Conservation (phyloP, 2,888 invertebrate species). For the Callinectes sapidus region DNA sequence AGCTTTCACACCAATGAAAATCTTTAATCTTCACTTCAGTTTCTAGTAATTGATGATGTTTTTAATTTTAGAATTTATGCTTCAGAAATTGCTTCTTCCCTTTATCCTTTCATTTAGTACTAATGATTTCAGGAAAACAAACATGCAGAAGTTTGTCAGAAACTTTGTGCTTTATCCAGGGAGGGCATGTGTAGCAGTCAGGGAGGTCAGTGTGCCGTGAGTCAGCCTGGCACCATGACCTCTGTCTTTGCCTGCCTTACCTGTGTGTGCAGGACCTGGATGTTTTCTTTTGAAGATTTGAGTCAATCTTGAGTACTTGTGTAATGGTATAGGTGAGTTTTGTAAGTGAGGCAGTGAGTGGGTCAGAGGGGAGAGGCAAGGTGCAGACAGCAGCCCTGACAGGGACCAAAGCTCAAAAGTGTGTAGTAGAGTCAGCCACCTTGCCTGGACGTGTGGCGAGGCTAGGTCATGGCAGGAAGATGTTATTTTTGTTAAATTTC, state of each 20-base stretch:
- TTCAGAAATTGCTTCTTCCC: slow-evolving; percentile 31
- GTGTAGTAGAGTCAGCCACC: slow-evolving; percentile 2
- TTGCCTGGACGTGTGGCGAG: not conserved
- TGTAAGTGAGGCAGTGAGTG: slow-evolving; percentile 31
- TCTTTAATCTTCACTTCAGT: slow-evolving; percentile 8
- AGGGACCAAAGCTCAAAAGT: slow-evolving; percentile 33
- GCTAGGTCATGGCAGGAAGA: not conserved
- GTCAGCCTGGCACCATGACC: not conserved
- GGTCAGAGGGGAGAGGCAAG: slow-evolving; percentile 27
- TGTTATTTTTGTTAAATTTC: slow-evolving; percentile 22
- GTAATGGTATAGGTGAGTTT: slow-evolving; percentile 37
- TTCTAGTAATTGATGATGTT: slow-evolving; percentile 10
- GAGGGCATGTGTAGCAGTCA: not conserved
- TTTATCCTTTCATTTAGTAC: not conserved
- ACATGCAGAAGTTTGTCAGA: not conserved
- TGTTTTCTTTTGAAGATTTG: not conserved
- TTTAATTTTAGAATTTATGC: slow-evolving; percentile 25
- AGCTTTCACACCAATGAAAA: slow-evolving; percentile 36
- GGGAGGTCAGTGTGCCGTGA: not conserved
- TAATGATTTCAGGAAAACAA: not conserved
- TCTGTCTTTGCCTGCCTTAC: not conserved
- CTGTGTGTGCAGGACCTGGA: not conserved
- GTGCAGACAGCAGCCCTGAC: slow-evolving; percentile 36
- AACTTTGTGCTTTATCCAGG: not conserved
- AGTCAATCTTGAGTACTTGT: not conserved